A percentile compares a stretch with the other conserved stretches of the same genome.
Conservation (phyloP, 2,888 invertebrate species). For the Drosophila niveifrons region DNA sequence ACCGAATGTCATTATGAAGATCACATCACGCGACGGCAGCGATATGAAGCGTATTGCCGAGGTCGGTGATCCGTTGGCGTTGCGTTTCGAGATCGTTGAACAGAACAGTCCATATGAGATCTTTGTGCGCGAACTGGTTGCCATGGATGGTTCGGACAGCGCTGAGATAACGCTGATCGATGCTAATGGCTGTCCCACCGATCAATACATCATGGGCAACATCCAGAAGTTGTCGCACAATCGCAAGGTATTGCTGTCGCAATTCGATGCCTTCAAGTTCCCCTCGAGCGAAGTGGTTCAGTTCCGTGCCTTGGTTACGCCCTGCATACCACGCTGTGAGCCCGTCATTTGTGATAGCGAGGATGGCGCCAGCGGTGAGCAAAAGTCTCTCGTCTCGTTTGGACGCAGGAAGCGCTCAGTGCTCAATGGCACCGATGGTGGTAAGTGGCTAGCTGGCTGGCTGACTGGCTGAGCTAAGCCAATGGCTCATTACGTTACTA, state of each 20-base stretch:
- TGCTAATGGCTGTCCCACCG: constrained; percentile 96
- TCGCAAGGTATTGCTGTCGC: constrained; percentile 94
- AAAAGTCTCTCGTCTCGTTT: constrained; percentile 93
- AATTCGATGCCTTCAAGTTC: constrained; percentile 98
- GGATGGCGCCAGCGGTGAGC: constrained; percentile 91
- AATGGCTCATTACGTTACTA: constrained; percentile 41
- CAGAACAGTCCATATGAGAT: constrained; percentile 97
- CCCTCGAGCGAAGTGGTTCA: constrained; percentile 97
- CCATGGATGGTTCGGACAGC: constrained; percentile 97
- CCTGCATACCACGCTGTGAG: constrained; percentile 96
- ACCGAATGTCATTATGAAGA: constrained; percentile 97
- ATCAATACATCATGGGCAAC: constrained; percentile 98
- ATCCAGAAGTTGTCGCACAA: constrained; percentile 92
- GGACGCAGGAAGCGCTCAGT: constrained; percentile 92
- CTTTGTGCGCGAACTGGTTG: constrained; percentile 96
- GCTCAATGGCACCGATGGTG: constrained; percentile 85
- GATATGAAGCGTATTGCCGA: constrained; percentile 95
- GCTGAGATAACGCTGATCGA: constrained; percentile 97
- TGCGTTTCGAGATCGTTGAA: constrained; percentile 96
- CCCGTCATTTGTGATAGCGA: constrained; percentile 95
- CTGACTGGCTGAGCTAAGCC: constrained; percentile 4
- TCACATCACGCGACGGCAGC: constrained; percentile 93
- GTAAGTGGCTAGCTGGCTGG: constrained; percentile 74
- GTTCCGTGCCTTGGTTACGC: constrained; percentile 96
- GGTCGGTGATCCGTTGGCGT: constrained; percentile 96